phyloP scores from a whole-genome alignment of 2,797 vertebrate species.

The Alcedo quadribrachys region DNA sequence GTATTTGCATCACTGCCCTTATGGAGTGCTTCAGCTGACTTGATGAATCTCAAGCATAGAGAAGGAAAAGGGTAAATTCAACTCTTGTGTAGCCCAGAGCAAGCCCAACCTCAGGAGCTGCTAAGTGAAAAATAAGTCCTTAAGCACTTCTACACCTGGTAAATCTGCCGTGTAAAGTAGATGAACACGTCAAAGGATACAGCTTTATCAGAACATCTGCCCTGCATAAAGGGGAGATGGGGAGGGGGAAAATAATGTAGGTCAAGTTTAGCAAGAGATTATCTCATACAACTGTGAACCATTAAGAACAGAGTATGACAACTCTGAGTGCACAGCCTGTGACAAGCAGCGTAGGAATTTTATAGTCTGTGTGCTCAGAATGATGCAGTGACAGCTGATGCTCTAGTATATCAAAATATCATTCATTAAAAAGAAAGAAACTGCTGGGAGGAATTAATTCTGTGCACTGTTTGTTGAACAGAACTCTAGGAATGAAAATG shows the following conservation, averaged over 20 bases:
- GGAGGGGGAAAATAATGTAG: background rate
- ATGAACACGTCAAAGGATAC: background rate
- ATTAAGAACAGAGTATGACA: background rate
- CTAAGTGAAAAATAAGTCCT: background rate
- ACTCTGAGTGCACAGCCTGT: accelerated
- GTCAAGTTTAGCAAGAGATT: background rate
- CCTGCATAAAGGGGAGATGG: background rate
- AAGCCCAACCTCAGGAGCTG: background rate
- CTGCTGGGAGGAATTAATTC: background rate
- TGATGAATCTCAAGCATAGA: background rate
- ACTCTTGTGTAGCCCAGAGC: accelerated
- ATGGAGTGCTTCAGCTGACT: background rate
- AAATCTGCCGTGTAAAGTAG: background rate
- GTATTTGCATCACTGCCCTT: background rate
- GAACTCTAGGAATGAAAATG: background rate
- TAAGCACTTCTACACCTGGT: background rate
- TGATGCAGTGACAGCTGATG: background rate
- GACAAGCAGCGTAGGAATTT: background rate
- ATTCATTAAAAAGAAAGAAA: background rate
- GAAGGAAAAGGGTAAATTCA: background rate
- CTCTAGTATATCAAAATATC: background rate
- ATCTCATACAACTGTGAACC: background rate
- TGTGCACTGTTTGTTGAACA: background rate
- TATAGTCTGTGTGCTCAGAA: background rate
- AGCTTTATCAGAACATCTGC: background rate